Percentiles rank a stretch among this genome's conserved stretches.
Conservation (phyloP, 2,797 vertebrate species). For the Cuniculus paca region DNA sequence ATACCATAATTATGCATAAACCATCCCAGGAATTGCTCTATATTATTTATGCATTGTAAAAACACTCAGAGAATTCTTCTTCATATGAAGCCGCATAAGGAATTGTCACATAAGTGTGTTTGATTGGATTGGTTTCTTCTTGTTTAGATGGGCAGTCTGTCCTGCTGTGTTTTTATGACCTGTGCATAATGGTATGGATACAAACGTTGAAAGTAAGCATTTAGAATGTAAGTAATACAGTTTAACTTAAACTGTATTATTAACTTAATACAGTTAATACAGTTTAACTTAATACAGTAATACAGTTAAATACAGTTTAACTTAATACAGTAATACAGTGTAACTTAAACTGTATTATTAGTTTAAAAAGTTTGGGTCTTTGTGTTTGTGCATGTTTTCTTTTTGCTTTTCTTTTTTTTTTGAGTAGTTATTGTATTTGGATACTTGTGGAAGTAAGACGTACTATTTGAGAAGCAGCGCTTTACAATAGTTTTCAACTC, state of each 20-base stretch:
- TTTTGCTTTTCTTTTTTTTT: too few relatives aligned
- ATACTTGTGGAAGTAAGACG: too few relatives aligned
- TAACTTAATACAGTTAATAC: too few relatives aligned
- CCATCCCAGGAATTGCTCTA: not conserved
- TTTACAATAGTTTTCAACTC: not conserved
- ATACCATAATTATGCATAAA: not conserved
- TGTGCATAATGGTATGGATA: not conserved
- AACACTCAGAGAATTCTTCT: not conserved
- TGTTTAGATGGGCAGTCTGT: not conserved
- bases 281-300: too few relatives aligned
- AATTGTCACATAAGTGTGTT: not conserved
- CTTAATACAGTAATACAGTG: too few relatives aligned
- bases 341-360: too few relatives aligned
- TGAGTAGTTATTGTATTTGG: not conserved
- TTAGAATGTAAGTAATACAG: not conserved
- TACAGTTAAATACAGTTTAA: too few relatives aligned
- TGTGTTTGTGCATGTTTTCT: not conserved
- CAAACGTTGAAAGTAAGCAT: not conserved
- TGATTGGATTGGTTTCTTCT: not conserved
- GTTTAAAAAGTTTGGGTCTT: not conserved
- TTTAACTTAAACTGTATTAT: too few relatives aligned
- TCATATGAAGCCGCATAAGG: not conserved
- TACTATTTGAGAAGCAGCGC: not conserved
- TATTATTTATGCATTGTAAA: not conserved
- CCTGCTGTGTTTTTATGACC: not conserved